Evolutionary conservation across 2,113 vertebrate genomes (phyloP).

Genomic region (Lophura nycthemera): DNA sequence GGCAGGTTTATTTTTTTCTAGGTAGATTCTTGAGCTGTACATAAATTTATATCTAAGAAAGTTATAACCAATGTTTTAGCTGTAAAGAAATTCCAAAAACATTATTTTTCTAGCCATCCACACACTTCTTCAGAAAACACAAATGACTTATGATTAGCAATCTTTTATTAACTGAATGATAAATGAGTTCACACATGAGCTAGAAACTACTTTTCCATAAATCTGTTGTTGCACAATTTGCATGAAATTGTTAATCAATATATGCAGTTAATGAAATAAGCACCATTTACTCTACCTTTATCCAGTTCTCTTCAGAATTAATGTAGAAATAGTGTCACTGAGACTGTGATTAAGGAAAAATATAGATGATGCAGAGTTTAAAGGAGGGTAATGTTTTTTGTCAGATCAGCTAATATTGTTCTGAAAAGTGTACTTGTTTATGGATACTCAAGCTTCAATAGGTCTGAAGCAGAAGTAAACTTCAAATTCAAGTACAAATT

Average conservation of each 20-base stretch:
- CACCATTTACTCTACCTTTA: not conserved
- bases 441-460: not conserved
- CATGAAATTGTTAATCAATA: not conserved
- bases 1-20: not conserved
- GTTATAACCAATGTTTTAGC: not conserved
- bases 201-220: not conserved
- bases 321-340: not conserved
- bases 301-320: not conserved
- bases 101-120: not conserved
- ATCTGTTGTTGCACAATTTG: not conserved
- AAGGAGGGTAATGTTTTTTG: not conserved
- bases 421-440: not conserved
- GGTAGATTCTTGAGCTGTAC: not conserved
- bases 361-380: not conserved
- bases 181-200: not conserved
- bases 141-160: not conserved
- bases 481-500: not conserved
- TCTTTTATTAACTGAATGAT: not conserved
- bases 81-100: not conserved
- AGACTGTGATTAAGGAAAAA: not conserved
- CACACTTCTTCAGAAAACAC: not conserved
- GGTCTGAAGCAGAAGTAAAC: not conserved
- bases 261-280: not conserved
- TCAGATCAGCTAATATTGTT: not conserved
- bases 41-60: not conserved